A percentile compares a stretch with the other conserved stretches of the same genome.
phyloP scores from a whole-genome alignment of 2,113 vertebrate species.

The Meriones unguiculatus region DNA sequence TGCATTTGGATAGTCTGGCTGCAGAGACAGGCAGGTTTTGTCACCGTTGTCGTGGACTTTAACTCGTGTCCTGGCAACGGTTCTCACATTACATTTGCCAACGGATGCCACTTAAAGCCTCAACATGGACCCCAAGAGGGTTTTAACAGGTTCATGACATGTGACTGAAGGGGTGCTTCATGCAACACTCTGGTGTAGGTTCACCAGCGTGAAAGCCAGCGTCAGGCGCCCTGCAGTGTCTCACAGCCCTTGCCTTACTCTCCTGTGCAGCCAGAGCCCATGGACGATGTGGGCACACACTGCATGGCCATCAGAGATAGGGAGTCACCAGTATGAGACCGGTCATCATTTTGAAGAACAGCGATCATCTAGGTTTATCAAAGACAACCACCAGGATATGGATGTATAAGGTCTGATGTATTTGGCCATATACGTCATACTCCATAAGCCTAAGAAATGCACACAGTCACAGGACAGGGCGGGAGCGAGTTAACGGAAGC shows the following conservation, averaged over 20 bases:
- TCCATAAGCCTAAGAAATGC: background rate
- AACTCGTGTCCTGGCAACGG: background rate
- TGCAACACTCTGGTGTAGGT: background rate
- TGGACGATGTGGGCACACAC: background rate
- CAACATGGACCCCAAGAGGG: background rate
- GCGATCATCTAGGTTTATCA: conserved; percentile 4
- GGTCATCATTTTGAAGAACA: conserved; percentile 1
- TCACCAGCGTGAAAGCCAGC: background rate
- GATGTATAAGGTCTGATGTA: background rate
- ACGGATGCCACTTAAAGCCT: background rate
- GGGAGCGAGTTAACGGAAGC: background rate
- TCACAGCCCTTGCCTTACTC: background rate
- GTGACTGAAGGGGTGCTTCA: background rate
- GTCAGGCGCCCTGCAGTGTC: background rate
- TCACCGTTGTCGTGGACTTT: background rate
- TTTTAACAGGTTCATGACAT: background rate
- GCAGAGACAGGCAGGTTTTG: background rate
- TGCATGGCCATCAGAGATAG: background rate
- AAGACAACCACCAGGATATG: background rate
- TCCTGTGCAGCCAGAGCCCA: background rate
- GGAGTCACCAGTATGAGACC: background rate
- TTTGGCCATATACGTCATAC: conserved; percentile 1
- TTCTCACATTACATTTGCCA: background rate
- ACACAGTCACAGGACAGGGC: background rate
- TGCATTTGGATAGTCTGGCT: background rate